Evolutionary conservation across 2,113 vertebrate species (phyloP).

Genomic region (Copsychus sechellarum): DNA sequence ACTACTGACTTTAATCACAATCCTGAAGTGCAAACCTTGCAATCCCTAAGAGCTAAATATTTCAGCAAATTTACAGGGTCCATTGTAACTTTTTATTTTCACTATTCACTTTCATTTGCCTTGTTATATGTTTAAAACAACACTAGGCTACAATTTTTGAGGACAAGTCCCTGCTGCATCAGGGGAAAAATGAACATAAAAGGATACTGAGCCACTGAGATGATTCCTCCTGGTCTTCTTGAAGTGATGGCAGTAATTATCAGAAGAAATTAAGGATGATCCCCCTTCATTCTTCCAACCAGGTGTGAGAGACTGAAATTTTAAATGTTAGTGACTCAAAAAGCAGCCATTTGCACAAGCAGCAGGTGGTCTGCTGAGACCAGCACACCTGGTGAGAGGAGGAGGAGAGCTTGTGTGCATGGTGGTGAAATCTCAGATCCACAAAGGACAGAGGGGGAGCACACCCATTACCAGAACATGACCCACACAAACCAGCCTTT

Average conservation of each 20-base stretch:
- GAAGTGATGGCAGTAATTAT: background rate
- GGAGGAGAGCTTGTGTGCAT: background rate
- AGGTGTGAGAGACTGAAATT: background rate
- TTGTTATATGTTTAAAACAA: background rate
- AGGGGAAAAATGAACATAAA: background rate
- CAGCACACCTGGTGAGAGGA: background rate
- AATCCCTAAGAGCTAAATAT: background rate
- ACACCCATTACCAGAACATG: no score
- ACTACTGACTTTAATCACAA: background rate
- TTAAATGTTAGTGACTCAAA: background rate
- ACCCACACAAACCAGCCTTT: background rate
- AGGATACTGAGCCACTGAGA: background rate
- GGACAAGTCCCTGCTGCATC: background rate
- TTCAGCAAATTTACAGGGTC: background rate
- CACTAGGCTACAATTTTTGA: background rate
- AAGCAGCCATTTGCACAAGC: background rate
- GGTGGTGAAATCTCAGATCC: background rate
- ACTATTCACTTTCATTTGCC: background rate
- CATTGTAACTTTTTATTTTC: background rate
- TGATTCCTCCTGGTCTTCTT: background rate
- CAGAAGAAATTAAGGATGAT: background rate
- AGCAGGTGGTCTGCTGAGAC: background rate
- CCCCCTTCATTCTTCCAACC: background rate
- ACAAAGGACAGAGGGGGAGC: background rate
- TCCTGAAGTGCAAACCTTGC: background rate